phyloP scores from a whole-genome alignment of 2,797 vertebrate species.

The Eleutherodactylus coqui region DNA sequence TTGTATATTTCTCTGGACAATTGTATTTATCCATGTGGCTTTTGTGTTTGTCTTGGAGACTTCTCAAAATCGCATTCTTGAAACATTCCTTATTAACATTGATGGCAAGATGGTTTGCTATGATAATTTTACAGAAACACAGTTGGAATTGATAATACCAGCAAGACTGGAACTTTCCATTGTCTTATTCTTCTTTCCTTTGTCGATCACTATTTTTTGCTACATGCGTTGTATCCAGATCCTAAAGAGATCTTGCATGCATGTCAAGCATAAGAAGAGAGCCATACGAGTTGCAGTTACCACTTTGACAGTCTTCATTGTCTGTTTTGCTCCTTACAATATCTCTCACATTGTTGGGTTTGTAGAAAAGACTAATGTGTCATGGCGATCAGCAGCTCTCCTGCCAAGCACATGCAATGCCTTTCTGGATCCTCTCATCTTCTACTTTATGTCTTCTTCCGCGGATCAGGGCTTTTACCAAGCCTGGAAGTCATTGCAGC shows the following conservation, averaged over 20 bases:
- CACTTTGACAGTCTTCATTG: constrained; percentile 81
- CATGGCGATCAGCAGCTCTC: constrained; percentile 81
- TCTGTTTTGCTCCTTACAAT: constrained; percentile 89
- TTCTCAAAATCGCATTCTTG: constrained; percentile 62
- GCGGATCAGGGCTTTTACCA: constrained; percentile 56
- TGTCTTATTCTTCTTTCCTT: constrained; percentile 80
- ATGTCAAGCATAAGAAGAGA: constrained; percentile 76
- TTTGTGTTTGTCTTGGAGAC: constrained; percentile 75
- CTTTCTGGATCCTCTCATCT: constrained; percentile 86
- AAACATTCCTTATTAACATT: constrained; percentile 71
- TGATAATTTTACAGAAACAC: constrained; percentile 76
- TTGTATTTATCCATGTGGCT: constrained; percentile 80
- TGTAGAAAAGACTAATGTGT: constrained; percentile 61
- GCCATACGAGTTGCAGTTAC: constrained; percentile 81
- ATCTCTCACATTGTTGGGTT: constrained; percentile 84
- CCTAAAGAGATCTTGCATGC: constrained; percentile 79
- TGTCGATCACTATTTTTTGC: constrained; percentile 79
- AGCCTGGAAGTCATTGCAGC: constrained; percentile 57
- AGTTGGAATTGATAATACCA: constrained; percentile 76
- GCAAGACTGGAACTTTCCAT: constrained; percentile 86
- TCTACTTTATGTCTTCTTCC: constrained; percentile 68
- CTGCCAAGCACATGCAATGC: constrained; percentile 85
- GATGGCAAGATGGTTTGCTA: constrained; percentile 73
- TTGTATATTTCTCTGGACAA: constrained; percentile 78
- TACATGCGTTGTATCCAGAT: constrained; percentile 81